Percentiles rank a stretch among this genome's conserved stretches.
Evolutionary conservation across 2,888 invertebrate species (phyloP).

Genomic region (Notodonta ziczac): DNA sequence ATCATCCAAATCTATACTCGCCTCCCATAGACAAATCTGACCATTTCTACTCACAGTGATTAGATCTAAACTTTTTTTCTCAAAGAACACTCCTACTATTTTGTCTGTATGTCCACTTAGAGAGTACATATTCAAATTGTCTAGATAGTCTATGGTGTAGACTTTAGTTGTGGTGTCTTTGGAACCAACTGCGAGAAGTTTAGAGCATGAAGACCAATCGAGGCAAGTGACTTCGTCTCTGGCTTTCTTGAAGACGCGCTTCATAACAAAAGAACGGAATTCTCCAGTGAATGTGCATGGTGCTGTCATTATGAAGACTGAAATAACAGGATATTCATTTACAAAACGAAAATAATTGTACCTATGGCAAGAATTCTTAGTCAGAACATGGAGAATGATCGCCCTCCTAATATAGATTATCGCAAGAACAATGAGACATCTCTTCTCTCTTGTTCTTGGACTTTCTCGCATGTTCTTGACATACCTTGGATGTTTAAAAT

Average conservation of each 20-base stretch:
- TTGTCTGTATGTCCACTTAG: slow-evolving; percentile 94
- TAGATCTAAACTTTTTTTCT: slow-evolving; percentile 92
- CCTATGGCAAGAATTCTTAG: no score
- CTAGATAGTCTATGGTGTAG: slow-evolving; percentile 89
- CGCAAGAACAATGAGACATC: no score
- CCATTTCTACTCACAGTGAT: slow-evolving; percentile 94
- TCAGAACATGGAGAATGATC: not conserved
- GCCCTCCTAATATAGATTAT: not conserved
- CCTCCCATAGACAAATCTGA: slow-evolving; percentile 94
- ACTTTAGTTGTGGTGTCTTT: slow-evolving; percentile 95
- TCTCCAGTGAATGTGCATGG: slow-evolving; percentile 92
- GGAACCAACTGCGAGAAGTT: slow-evolving; percentile 94
- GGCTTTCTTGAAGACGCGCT: slow-evolving; percentile 92
- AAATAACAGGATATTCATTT: slow-evolving; percentile 43
- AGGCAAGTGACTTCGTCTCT: slow-evolving; percentile 93
- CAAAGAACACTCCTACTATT: slow-evolving; percentile 95
- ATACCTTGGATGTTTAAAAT: no score
- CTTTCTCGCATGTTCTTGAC: no score
- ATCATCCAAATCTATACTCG: slow-evolving; percentile 89
- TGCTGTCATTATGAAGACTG: slow-evolving; percentile 93
- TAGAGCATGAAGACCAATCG: slow-evolving; percentile 97
- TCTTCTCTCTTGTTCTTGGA: no score
- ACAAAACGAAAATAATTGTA: no score
- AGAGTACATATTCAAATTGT: slow-evolving; percentile 90
- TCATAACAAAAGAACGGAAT: slow-evolving; percentile 94